Conservation (phyloP, 2,797 vertebrate species). For the Spinus olivaceus region DNA sequence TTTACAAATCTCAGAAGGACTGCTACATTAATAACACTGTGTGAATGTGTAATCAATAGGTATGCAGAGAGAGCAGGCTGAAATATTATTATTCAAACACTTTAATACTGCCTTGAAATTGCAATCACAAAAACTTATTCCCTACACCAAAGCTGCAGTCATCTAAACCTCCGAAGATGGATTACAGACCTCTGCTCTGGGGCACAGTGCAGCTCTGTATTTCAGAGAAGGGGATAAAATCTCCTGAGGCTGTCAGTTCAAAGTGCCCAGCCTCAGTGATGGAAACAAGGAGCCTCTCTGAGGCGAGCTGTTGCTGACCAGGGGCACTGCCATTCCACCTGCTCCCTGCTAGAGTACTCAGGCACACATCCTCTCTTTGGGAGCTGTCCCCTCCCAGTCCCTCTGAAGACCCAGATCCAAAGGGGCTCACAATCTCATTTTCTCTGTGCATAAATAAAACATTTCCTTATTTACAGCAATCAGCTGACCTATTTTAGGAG, state of each 20-base stretch:
- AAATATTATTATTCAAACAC: constrained; percentile 10
- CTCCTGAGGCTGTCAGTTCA: fast-evolving
- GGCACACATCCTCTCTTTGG: not conserved
- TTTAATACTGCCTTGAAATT: not conserved
- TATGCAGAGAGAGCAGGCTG: not conserved
- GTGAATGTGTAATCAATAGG: not conserved
- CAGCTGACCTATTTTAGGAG: constrained; percentile 29
- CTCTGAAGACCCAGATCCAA: not conserved
- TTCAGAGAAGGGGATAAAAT: not conserved
- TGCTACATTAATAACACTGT: not conserved
- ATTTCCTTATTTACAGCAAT: not conserved
- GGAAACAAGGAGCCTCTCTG: not conserved
- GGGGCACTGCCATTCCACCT: not conserved
- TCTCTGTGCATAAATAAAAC: not conserved
- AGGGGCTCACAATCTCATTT: not conserved
- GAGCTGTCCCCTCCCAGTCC: not conserved
- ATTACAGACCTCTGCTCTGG: not conserved
- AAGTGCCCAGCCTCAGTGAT: not conserved
- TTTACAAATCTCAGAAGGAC: constrained; percentile 7
- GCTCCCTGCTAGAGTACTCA: not conserved
- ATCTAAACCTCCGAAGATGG: not conserved
- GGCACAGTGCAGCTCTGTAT: fast-evolving
- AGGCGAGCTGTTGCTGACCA: not conserved
- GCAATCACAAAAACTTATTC: not conserved
- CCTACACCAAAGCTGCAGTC: not conserved